Percentiles rank a stretch among this genome's conserved stretches.
These are phyloP conservation scores for Dryobota labecula DNA, from an alignment of 2,888 invertebrate species.

Conservation along the genomic window DNA sequence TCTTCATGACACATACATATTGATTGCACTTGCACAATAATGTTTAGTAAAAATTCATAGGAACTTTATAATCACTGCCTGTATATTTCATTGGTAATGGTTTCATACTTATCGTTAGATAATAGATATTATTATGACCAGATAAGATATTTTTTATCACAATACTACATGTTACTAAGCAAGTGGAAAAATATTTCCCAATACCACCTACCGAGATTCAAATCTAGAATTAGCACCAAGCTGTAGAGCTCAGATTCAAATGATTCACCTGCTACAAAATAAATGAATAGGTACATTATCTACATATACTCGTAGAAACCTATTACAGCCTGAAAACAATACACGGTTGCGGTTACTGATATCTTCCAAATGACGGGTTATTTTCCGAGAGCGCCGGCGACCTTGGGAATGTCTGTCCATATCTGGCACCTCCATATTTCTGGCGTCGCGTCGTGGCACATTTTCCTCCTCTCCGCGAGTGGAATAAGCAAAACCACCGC, in stretches of 20 bases:
- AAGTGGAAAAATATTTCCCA: conserved; percentile 15
- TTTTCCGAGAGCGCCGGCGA: conserved; percentile 68
- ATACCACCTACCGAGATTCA: conserved; percentile 11
- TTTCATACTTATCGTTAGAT: conserved; percentile 12
- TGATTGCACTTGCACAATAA: conserved; percentile 36
- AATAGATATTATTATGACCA: neutral
- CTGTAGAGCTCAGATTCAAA: conserved; percentile 28
- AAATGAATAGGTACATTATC: conserved; percentile 33
- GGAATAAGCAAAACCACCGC: conserved; percentile 83
- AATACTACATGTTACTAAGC: neutral
- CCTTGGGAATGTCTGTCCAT: conserved; percentile 72
- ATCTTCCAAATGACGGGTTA: conserved; percentile 58
- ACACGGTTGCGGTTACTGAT: conserved; percentile 66
- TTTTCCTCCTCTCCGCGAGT: conserved; percentile 78
- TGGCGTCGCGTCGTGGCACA: conserved; percentile 66
- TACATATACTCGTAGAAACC: conserved; percentile 47
- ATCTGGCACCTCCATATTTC: conserved; percentile 71
- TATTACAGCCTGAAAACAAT: conserved; percentile 61
- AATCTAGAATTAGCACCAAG: conserved; percentile 28
- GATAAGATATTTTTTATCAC: conserved; percentile 27
- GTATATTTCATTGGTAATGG: neutral
- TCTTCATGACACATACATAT: conserved; percentile 16
- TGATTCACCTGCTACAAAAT: conserved; percentile 60
- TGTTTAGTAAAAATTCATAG: conserved; percentile 17
- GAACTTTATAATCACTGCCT: neutral